These are phyloP conservation scores for Aurelia aurita DNA, from an alignment of 30 jellyfish, hydroid and myxozoan genomes.

Conservation along the genomic window DNA sequence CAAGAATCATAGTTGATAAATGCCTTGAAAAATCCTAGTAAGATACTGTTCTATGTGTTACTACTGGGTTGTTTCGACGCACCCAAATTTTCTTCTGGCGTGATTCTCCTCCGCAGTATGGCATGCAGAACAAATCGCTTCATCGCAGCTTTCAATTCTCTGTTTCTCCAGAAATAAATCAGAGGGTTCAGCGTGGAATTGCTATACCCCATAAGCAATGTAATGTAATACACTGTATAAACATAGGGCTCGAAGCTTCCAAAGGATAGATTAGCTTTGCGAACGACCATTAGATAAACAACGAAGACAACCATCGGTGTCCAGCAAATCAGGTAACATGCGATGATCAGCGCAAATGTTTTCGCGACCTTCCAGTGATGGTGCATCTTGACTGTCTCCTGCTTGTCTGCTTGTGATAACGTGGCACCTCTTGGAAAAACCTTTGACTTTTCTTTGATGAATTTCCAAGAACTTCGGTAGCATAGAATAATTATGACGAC, in stretches of 20 bases:
- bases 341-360: conserved; percentile 58
- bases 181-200: conserved; percentile 63
- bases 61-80: conserved; percentile 7
- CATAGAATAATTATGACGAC: conserved; percentile 30
- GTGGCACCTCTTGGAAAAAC: conserved; percentile 10
- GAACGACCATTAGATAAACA: conserved; percentile 22
- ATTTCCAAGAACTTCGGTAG: conserved; percentile 49
- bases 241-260: conserved; percentile 31
- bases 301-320: conserved; percentile 60
- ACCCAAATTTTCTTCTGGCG: neutral
- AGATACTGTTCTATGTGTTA: neutral
- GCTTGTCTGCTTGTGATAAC: neutral
- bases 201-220: conserved; percentile 51
- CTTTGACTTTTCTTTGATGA: conserved; percentile 45
- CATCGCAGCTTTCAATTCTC: conserved; percentile 47
- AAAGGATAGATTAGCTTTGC: conserved; percentile 6
- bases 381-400: conserved; percentile 4
- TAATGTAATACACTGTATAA: conserved; percentile 35
- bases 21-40: neutral
- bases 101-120: conserved; percentile 2
- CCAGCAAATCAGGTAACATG: conserved; percentile 60
- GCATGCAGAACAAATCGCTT: conserved; percentile 20
- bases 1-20: neutral
- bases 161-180: conserved; percentile 62
- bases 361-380: conserved; percentile 74